These are phyloP conservation scores for Papilio demoleus DNA, from an alignment of 2,888 invertebrate species.

Conservation along the genomic window DNA sequence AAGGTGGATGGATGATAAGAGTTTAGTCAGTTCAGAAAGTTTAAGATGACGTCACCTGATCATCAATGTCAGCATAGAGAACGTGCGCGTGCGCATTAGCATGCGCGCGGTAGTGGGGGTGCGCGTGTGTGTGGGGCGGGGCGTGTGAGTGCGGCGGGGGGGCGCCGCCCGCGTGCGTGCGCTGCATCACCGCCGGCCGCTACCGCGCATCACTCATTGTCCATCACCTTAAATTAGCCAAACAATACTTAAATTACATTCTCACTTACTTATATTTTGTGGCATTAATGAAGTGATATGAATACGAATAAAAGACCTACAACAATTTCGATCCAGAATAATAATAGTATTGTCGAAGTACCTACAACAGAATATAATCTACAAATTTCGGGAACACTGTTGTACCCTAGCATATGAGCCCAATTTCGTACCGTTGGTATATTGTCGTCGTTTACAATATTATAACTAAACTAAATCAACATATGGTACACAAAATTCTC, in stretches of 20 bases:
- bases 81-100: conserved; percentile 64
- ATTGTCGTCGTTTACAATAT: too few relatives aligned
- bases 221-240: conserved; percentile 49
- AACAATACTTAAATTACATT: background rate
- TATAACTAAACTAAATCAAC: too few relatives aligned
- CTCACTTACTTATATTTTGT: too few relatives aligned
- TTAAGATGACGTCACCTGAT: conserved; percentile 63
- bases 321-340: too few relatives aligned
- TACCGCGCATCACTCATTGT: conserved; percentile 74
- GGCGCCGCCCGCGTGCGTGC: conserved; percentile 77
- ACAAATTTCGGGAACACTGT: too few relatives aligned
- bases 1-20: background rate
- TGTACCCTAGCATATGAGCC: too few relatives aligned
- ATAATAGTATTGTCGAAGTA: too few relatives aligned
- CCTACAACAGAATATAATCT: too few relatives aligned
- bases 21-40: background rate
- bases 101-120: conserved; percentile 54
- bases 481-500: too few relatives aligned
- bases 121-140: conserved; percentile 57
- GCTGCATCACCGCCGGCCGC: conserved; percentile 81
- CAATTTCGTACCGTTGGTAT: too few relatives aligned
- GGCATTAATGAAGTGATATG: too few relatives aligned
- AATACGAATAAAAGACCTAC: too few relatives aligned
- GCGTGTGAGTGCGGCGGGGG: conserved; percentile 74
- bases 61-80: conserved; percentile 76